Evolutionary conservation across 2,113 vertebrate species (phyloP).

Genomic region (Catharus minimus): DNA sequence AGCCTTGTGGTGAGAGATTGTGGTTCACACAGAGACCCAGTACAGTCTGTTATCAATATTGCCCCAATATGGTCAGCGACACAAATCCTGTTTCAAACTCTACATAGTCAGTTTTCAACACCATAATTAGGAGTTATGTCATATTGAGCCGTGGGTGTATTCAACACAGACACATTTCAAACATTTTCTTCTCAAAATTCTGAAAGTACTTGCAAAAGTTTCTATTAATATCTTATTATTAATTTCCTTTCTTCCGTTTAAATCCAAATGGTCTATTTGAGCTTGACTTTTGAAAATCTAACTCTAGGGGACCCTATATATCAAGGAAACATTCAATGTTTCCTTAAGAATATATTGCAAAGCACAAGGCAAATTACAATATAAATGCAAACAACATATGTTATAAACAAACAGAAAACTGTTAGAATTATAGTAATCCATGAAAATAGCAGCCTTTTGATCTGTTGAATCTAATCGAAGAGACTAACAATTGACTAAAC

Average conservation of each 20-base stretch:
- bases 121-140: not conserved
- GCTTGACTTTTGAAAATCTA: not conserved
- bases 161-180: not conserved
- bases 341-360: not conserved
- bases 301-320: not conserved
- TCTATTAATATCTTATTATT: not conserved
- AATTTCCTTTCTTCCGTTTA: not conserved
- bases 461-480: slow-evolving; percentile 27
- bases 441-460: slow-evolving; percentile 45
- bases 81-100: not conserved
- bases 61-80: not conserved
- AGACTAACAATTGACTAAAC: slow-evolving; percentile 31
- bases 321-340: not conserved
- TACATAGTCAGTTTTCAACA: not conserved
- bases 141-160: not conserved
- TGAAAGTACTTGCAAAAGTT: not conserved
- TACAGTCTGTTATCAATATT: rapidly evolving
- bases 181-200: slow-evolving; percentile 1
- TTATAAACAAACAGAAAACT: slow-evolving; percentile 22
- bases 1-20: not conserved
- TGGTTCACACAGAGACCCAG: rapidly evolving
- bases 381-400: slow-evolving; percentile 31
- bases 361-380: slow-evolving; percentile 40
- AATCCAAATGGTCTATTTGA: not conserved
- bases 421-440: slow-evolving; percentile 41